Base-by-base conservation (phyloP, 2,113 vertebrate species). In the Craseonycteris thonglongyai region DNA sequence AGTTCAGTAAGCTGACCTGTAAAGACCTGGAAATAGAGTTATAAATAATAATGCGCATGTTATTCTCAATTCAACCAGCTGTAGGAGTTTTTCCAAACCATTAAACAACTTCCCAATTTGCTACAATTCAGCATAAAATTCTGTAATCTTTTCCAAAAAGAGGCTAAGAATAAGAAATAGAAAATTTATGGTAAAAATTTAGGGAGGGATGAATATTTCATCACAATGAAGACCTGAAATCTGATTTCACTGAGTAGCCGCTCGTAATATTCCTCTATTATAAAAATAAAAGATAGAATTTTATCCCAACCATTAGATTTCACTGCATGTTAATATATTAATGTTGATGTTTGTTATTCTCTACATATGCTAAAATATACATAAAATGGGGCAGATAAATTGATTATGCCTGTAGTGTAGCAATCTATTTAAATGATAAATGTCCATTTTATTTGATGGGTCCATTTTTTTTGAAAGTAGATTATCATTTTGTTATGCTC, bases 31-130 rank as follows among this genome's bases (percentile, higher is more conserved):
- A 96, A 95, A 97, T 96, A 84, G 47, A 93, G 74, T 90, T 49
- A 97, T 97, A 97, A 97, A 96, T 96, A 97, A 96, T 95, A 96
- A 96, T 91, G 91, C 96, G 22, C 76, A 9, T 96, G 91, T 94
- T 97, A 87, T 88, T 96, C 91, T 93, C 81, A 3, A 87, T 68
- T 88, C 96, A 96, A 86, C 89, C 82, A 96, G 21, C 91, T 95
- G 58, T 95, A 69, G 47, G 40, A n/a, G 5, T 35, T 86, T 96
- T 97, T 96, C 94, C 83, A 61, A 95, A 80, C 79, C 97, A 97
- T 97, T 97, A 94, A 97, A 96, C 96, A 95, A 91, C 93, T 96
- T 96, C 66, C 30, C 71, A 90, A 81, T 96, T 96, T 91, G 89
- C 93, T 93, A 75, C 88, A 94, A 91, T 94, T 96, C 91, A 80